Percentiles rank a stretch among this genome's conserved stretches.
phyloP scores from a whole-genome alignment of 2,888 invertebrate genomes.

The Podabrus alpinus region DNA sequence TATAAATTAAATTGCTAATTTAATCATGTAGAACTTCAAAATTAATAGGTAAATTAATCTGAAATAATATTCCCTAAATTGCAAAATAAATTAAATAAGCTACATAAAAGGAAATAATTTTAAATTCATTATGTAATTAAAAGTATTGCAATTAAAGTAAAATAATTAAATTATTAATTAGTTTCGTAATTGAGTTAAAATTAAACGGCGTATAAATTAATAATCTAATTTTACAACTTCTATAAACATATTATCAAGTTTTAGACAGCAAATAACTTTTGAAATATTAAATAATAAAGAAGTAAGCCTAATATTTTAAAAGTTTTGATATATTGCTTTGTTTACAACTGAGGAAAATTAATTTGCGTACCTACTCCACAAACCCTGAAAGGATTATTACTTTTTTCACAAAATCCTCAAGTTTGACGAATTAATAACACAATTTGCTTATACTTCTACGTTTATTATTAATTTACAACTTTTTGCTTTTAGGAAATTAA shows the following conservation, averaged over 20 bases:
- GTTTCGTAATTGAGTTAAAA: neutral
- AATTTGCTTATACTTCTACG: neutral
- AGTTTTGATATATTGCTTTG: constrained; percentile 23
- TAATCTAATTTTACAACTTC: constrained; percentile 2
- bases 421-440: neutral
- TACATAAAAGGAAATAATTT: neutral
- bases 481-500: neutral
- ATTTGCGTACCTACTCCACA: constrained; percentile 1
- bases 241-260: constrained; percentile 18
- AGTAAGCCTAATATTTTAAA: constrained; percentile 25
- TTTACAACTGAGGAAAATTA: constrained; percentile 13
- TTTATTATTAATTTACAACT: neutral
- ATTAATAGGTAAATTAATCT: neutral
- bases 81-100: neutral
- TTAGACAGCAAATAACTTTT: constrained; percentile 32
- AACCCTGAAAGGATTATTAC: neutral
- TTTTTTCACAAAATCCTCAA: neutral
- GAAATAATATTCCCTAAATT: neutral
- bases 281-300: constrained; percentile 30
- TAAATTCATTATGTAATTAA: neutral
- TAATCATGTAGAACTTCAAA: neutral
- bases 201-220: neutral
- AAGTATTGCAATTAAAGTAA: neutral
- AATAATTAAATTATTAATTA: neutral
- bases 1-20: neutral